Evolutionary conservation across 2,797 vertebrate species (phyloP).

Genomic region (Mionectes olivaceus): DNA sequence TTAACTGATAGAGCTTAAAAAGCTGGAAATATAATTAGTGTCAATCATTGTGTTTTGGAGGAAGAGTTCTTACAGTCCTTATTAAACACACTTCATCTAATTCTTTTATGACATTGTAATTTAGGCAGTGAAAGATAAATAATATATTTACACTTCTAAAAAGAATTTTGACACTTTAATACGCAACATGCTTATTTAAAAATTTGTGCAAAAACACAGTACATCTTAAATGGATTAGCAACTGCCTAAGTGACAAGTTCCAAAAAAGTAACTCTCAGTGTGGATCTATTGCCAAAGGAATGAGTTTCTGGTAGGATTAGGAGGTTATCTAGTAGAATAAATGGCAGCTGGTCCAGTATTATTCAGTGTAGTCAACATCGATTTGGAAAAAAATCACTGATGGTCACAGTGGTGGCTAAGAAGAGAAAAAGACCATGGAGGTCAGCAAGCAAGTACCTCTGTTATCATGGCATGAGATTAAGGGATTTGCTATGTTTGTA

Average conservation of each 20-base stretch:
- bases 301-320: background rate
- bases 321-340: background rate
- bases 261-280: background rate
- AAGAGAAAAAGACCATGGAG: background rate
- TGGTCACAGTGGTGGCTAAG: background rate
- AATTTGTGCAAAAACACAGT: background rate
- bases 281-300: background rate
- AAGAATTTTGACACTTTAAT: slow-evolving; percentile 39
- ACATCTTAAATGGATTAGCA: background rate
- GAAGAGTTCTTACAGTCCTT: background rate
- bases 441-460: background rate
- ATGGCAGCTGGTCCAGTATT: background rate
- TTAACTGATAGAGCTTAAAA: slow-evolving; percentile 40
- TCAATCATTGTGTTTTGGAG: background rate
- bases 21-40: background rate
- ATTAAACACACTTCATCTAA: slow-evolving; percentile 3
- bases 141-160: slow-evolving; percentile 17
- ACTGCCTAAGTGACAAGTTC: background rate
- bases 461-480: background rate
- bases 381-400: background rate
- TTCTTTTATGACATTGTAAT: slow-evolving; percentile 2
- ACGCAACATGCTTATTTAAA: slow-evolving; percentile 21
- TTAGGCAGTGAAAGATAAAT: slow-evolving; percentile 15
- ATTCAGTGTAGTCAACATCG: background rate
- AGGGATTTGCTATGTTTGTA: background rate